Percentiles rank a stretch among this genome's conserved stretches.
Conservation (phyloP, 2,888 invertebrate species). For the Chaetoderma sp. region DNA sequence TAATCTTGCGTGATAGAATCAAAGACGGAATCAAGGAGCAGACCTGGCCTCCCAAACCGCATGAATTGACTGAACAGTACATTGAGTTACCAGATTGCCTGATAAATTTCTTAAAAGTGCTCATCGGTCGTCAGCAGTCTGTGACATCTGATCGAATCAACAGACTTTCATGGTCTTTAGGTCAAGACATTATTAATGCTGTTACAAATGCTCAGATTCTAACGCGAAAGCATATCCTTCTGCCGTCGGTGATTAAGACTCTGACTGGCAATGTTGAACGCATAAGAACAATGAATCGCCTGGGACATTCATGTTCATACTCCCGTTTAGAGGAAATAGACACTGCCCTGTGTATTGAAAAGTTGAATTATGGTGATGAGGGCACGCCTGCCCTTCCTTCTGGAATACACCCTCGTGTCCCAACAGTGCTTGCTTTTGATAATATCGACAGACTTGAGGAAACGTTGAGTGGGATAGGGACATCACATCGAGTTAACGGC, state of each 20-base stretch:
- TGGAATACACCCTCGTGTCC: constrained; percentile 27
- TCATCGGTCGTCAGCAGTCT: too few relatives aligned
- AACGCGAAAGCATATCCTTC: too few relatives aligned
- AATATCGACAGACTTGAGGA: constrained; percentile 46
- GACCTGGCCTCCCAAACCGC: too few relatives aligned
- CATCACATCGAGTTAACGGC: constrained; percentile 41
- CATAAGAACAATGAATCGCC: constrained; percentile 21
- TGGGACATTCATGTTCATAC: constrained; percentile 28
- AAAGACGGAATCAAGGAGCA: too few relatives aligned
- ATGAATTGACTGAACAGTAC: too few relatives aligned
- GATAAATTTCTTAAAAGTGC: too few relatives aligned
- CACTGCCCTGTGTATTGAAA: constrained; percentile 36
- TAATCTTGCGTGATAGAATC: too few relatives aligned
- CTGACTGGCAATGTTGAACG: constrained; percentile 1
- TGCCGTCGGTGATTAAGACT: not conserved
- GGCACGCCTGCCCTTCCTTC: constrained; percentile 21
- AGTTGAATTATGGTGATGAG: constrained; percentile 17
- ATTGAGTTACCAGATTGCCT: too few relatives aligned
- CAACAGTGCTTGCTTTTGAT: constrained; percentile 32
- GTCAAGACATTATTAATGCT: too few relatives aligned
- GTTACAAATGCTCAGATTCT: too few relatives aligned
- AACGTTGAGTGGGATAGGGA: constrained; percentile 36
- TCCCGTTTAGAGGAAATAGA: constrained; percentile 20
- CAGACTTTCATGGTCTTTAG: too few relatives aligned
- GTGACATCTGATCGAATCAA: too few relatives aligned